Evolutionary conservation across 2,113 vertebrate species (phyloP), one percentile per base, ranked within the genome.

Genomic region (Cyanocitta stelleri): DNA sequence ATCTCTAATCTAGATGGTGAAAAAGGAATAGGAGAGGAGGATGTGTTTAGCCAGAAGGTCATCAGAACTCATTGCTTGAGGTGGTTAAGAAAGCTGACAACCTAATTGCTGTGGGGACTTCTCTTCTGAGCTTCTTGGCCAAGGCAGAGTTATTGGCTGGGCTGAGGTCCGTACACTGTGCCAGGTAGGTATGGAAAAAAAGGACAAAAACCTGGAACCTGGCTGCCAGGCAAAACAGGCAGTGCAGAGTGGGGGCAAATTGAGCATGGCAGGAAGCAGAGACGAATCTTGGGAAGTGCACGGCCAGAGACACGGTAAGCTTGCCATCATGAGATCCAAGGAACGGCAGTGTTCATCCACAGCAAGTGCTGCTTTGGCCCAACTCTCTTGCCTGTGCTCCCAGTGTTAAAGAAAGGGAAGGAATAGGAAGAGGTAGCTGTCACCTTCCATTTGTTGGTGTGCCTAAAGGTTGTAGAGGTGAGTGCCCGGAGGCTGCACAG

Each of bases 401-500:
- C 9, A 11, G 2, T 23, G 21, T 89, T 66, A 37, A 64, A 63
- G 48, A 33, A 55, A 71, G 18, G 6, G 39, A 78, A 71, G 17
- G 26, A 68, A 49, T 13, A n/a, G 11, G 35, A 62, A 32, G 56
- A 43, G 16, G 32, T 29, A 87, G 37, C 84, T 95, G 91, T 94
- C 91, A 72, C 56, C 41, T 95, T 85, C 77, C 41, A 89, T 94
- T 91, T 93, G 35, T 7, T 87, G 71, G 44, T 61, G 41, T 79
- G 66, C 66, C 80, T 81, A 46, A 85, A 95, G 80, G 93, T 92
- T 73, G 56, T 54, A 68, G 69, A 87, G 73, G 87, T 89, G 81
- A 72, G 66, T 72, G 81, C 69, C 95, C 91, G 66, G 41, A 91
- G 91, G 86, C 80, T 89, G 84, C 77, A 79, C 93, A 96, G 73